Percentiles rank a stretch among this genome's conserved stretches.
Conservation (phyloP, 2,113 vertebrate genomes). For the Felis catus region DNA sequence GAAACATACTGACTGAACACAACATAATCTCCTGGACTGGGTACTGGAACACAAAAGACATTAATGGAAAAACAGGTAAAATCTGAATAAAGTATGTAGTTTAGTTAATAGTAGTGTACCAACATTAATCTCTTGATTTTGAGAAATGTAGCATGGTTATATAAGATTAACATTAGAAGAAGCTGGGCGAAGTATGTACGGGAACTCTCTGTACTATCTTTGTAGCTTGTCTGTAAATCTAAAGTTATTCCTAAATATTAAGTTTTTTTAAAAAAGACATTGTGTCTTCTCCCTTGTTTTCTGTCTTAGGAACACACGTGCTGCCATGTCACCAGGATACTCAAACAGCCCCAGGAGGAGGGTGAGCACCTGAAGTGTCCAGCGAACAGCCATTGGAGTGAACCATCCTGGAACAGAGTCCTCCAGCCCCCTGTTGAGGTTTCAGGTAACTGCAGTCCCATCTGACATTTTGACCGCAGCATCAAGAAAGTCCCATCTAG, state of each 20-base stretch:
- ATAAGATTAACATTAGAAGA: background rate
- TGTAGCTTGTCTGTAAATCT: background rate
- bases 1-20: background rate
- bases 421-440: background rate
- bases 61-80: background rate
- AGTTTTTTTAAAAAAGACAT: background rate
- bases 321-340: background rate
- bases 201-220: conserved; percentile 8
- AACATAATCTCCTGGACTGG: background rate
- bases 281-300: background rate
- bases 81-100: conserved; percentile 1
- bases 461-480: background rate
- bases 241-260: conserved; percentile 20
- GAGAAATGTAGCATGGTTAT: conserved; percentile 1
- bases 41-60: background rate
- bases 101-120: background rate
- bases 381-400: background rate
- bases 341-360: background rate
- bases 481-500: background rate
- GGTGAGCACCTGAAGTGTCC: background rate
- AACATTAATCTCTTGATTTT: conserved; percentile 27
- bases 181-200: background rate
- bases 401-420: background rate
- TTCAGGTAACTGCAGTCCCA: background rate
- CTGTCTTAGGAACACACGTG: background rate